phyloP scores from a whole-genome alignment of 2,888 invertebrate species.

The Auanema freiburgensis region DNA sequence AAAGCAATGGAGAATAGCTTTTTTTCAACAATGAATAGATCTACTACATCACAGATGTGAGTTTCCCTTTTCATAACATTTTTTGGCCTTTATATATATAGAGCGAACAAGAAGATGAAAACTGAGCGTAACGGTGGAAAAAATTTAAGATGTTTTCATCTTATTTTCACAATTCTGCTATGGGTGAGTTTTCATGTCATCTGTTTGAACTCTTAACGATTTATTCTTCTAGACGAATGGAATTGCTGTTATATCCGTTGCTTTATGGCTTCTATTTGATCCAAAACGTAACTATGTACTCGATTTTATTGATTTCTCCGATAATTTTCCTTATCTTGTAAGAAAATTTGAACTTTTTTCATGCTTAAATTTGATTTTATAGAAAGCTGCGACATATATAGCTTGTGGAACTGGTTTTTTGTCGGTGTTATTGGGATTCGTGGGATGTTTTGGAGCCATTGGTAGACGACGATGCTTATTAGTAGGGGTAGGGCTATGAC shows the following conservation, averaged over 20 bases:
- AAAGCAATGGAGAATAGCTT: no score
- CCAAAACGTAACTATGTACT: constrained; percentile 60
- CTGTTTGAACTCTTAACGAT: no score
- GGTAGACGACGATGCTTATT: constrained; percentile 54
- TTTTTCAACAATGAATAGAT: no score
- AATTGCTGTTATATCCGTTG: constrained; percentile 54
- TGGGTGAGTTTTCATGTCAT: no score
- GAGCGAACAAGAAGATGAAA: no score
- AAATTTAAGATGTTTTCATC: no score
- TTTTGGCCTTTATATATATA: no score
- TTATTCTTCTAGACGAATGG: constrained; percentile 41
- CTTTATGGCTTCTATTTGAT: constrained; percentile 61
- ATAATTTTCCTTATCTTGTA: constrained; percentile 57
- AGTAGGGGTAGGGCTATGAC: constrained; percentile 47
- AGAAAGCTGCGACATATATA: constrained; percentile 48
- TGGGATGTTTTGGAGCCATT: constrained; percentile 59
- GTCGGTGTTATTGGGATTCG: constrained; percentile 54
- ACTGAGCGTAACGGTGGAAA: no score
- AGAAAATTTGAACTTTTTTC: constrained; percentile 9
- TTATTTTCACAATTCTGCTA: no score
- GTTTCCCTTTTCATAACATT: no score
- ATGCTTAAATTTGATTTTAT: background rate
- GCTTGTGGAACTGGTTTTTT: constrained; percentile 45
- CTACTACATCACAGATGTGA: no score
- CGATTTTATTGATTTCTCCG: constrained; percentile 61